Base-by-base conservation (phyloP, 2,113 vertebrate species). In the Neotragus moschatus region DNA sequence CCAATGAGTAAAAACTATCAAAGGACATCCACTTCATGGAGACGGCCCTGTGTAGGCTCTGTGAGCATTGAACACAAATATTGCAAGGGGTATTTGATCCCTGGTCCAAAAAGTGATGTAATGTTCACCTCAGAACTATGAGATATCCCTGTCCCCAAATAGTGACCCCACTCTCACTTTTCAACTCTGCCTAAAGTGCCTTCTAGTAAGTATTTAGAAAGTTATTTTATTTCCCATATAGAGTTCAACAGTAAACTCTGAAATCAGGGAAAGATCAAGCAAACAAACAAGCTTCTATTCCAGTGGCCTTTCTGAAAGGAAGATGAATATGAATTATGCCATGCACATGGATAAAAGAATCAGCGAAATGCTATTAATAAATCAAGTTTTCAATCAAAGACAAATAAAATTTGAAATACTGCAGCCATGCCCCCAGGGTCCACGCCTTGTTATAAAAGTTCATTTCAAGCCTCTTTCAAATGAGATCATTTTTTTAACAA, bases 351-450 rank as follows among this genome's bases (percentile, higher is more conserved):
- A 36, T 84, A 93, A 96, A 96, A 84, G 9, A 96, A 90, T 93
- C 87, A 79, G 15, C 84, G 66, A 81, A 94, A 96, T 94, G 14
- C 19, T 90, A 92, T 95, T 75, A 88, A 97, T 90, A 96, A 97
- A 94, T 95, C 23, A 80, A 88, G 43, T 94, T 97, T 93, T 96
- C 75, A 96, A 86, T 93, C 82, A 96, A 96, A 98, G 91, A 91
- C 30, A 75, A 94, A 95, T 53, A 97, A 97, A 97, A 95, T 77
- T 66, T 92, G 53, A 97, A 97, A 93, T 87, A 96, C 14, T 84
- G 58, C 6, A 94, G 28, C n/a, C 28, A 82, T 95, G 45, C 58
- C 86, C 45, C 91, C 80, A 66, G n/a, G 80, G 51, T 55, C n/a
- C 19, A 66, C 53, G 36, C 8, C 58, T 95, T 84, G 2, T 84